Conservation (phyloP, 2,113 vertebrate species). For the Indicator maculatus region DNA sequence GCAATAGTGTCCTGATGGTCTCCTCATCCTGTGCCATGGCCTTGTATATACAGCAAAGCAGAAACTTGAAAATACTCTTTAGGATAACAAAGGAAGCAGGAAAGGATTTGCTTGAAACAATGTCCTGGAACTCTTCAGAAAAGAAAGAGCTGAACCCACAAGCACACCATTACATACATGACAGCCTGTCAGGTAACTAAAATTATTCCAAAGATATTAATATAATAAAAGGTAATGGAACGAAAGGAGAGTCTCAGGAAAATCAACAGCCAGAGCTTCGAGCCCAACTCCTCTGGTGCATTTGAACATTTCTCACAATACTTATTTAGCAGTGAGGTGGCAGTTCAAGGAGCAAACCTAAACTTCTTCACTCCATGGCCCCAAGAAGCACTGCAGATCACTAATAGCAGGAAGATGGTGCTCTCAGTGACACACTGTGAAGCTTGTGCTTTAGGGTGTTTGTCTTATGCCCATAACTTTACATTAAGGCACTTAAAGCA, state of each 20-base stretch:
- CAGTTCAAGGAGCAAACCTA: background rate
- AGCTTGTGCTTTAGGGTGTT: background rate
- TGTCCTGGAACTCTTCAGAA: background rate
- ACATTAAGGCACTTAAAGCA: background rate
- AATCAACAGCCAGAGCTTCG: background rate
- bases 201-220: background rate
- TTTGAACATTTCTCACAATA: background rate
- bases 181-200: background rate
- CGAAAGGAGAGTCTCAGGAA: background rate
- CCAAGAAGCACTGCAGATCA: background rate
- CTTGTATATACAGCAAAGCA: background rate
- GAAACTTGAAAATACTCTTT: background rate
- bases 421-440: background rate
- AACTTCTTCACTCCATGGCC: background rate
- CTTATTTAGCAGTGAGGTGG: background rate
- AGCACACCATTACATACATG: background rate
- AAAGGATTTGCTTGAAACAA: background rate
- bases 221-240: background rate
- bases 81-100: background rate
- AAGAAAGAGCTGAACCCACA: background rate
- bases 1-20: accelerated
- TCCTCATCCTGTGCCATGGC: background rate
- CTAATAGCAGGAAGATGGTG: background rate
- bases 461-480: background rate
- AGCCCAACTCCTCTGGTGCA: background rate